Conservation (phyloP, 2,888 invertebrate species). For the Lobophora halterata region DNA sequence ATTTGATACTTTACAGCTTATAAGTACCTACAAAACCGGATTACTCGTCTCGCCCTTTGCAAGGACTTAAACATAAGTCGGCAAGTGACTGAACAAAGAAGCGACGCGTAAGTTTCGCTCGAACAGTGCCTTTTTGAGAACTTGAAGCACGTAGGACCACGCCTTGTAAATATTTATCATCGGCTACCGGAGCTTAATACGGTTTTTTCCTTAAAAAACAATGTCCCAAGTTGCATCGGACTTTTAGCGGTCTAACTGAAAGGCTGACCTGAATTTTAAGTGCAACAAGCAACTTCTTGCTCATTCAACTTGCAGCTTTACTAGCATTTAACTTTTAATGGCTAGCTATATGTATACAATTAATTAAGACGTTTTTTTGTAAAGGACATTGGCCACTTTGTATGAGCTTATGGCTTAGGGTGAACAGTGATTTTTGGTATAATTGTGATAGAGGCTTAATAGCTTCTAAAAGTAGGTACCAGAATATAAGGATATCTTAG, state of each 20-base stretch:
- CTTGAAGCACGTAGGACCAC: constrained; percentile 45
- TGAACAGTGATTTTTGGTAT: no score
- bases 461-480: no score
- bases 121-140: constrained; percentile 18
- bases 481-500: no score
- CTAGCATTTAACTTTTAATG: no score
- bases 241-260: constrained; percentile 3
- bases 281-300: no score
- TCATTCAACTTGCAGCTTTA: no score
- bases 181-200: constrained; percentile 7
- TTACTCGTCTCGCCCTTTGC: constrained; percentile 30
- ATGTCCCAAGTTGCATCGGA: constrained; percentile 7
- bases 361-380: no score
- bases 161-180: constrained; percentile 55
- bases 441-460: no score
- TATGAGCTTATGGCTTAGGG: no score
- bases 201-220: constrained; percentile 15
- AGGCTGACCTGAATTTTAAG: constrained; percentile 2
- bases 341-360: no score
- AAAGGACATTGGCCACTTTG: no score
- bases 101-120: constrained; percentile 32
- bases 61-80: constrained; percentile 24
- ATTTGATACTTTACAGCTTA: constrained; percentile 23
- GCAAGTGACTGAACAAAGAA: constrained; percentile 37
- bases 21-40: constrained; percentile 37